These are phyloP conservation scores for Helicoverpa assulta DNA, from an alignment of 2,888 invertebrate genomes.

Conservation along the genomic window DNA sequence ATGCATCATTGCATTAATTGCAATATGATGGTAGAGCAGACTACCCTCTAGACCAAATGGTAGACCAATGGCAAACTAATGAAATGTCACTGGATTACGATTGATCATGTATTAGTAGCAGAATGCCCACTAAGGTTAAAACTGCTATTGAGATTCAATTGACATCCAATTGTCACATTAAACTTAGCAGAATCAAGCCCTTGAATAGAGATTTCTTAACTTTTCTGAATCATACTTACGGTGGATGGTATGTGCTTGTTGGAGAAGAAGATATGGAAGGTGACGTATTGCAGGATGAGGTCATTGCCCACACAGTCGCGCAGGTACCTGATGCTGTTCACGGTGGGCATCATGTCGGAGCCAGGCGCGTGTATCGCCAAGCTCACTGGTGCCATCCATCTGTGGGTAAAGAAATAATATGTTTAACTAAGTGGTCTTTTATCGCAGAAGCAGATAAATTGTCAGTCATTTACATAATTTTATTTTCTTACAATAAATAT, in stretches of 20 bases:
- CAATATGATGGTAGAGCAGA: too few species aligned
- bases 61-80: too few species aligned
- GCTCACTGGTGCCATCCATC: conserved; percentile 97
- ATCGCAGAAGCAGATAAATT: background rate
- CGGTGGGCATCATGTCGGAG: conserved; percentile 93
- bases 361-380: conserved; percentile 97
- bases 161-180: too few species aligned
- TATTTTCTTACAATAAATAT: background rate
- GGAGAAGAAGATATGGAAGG: conserved; percentile 97
- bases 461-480: background rate
- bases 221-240: conserved; percentile 66
- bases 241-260: conserved; percentile 94
- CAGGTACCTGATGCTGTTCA: conserved; percentile 95
- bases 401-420: conserved; percentile 62
- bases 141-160: too few species aligned
- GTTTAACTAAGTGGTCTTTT: background rate
- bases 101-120: too few species aligned
- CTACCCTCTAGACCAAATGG: too few species aligned
- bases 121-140: too few species aligned
- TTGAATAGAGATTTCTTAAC: too few species aligned
- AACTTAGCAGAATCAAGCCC: too few species aligned
- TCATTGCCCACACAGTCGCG: conserved; percentile 93
- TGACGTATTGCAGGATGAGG: conserved; percentile 94
- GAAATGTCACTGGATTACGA: too few species aligned
- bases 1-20: too few species aligned